phyloP scores from a whole-genome alignment of 1,140 invertebrate species.

The Papilio machaon region DNA sequence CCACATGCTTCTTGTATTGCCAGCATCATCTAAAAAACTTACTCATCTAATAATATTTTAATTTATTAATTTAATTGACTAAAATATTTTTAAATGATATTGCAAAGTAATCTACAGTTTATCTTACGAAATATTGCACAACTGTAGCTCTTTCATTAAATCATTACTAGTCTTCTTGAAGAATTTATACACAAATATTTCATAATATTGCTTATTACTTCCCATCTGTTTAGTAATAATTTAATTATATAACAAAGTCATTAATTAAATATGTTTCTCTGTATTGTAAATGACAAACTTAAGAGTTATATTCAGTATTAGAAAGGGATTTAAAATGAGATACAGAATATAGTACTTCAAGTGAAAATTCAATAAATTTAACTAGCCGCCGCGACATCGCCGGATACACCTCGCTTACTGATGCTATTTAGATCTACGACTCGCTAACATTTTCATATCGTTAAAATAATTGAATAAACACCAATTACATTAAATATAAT shows the following conservation, averaged over 20 bases:
- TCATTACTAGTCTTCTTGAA: too few relatives aligned
- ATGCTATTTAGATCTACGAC: neutral
- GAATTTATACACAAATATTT: too few relatives aligned
- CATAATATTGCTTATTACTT: too few relatives aligned
- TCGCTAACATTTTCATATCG: neutral
- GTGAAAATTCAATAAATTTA: constrained; percentile 26
- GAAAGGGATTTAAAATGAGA: constrained; percentile 15
- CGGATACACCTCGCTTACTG: constrained; percentile 7
- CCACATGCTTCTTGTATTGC: too few relatives aligned
- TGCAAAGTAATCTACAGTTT: too few relatives aligned
- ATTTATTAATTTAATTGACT: too few relatives aligned
- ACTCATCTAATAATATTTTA: too few relatives aligned
- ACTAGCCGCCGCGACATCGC: neutral
- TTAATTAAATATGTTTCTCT: neutral
- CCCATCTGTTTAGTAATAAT: neutral
- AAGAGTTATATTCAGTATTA: constrained; percentile 1
- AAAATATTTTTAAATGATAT: too few relatives aligned
- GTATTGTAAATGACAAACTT: neutral
- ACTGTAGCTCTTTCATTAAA: too few relatives aligned
- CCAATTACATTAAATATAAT: neutral
- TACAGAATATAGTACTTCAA: constrained; percentile 1
- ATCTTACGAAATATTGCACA: too few relatives aligned
- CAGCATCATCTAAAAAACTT: too few relatives aligned
- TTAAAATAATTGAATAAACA: neutral
- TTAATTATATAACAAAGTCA: neutral